These are phyloP conservation scores for Notiomystis cincta DNA, from an alignment of 2,113 vertebrate species.

Conservation along the genomic window DNA sequence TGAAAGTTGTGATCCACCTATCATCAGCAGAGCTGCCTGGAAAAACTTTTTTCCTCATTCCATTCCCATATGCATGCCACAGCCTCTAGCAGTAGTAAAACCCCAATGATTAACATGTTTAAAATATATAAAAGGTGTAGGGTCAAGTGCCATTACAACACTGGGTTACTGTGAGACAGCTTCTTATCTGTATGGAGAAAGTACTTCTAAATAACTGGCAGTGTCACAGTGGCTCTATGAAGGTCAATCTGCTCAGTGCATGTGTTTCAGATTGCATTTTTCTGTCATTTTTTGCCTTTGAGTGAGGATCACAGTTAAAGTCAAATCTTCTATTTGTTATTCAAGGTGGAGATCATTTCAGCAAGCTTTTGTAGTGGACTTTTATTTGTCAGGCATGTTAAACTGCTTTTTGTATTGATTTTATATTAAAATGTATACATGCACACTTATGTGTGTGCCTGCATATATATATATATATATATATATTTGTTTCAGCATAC, in stretches of 20 bases:
- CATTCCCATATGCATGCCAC: neutral
- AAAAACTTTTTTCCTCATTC: neutral
- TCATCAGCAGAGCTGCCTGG: neutral
- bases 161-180: neutral
- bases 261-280: neutral
- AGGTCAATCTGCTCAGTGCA: neutral
- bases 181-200: neutral
- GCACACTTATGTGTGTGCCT: accelerated
- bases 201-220: neutral
- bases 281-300: neutral
- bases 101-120: neutral
- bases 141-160: neutral
- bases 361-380: neutral
- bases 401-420: neutral
- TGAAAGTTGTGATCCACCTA: neutral
- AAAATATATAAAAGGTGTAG: neutral
- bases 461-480: neutral
- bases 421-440: neutral
- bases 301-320: neutral
- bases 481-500: neutral
- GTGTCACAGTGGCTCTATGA: neutral
- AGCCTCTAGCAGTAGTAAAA: neutral
- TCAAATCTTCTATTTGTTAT: neutral
- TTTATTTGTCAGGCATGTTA: neutral
- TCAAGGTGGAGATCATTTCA: neutral